Conservation (phyloP, 2,888 invertebrate species). For the Cerastis leucographa region DNA sequence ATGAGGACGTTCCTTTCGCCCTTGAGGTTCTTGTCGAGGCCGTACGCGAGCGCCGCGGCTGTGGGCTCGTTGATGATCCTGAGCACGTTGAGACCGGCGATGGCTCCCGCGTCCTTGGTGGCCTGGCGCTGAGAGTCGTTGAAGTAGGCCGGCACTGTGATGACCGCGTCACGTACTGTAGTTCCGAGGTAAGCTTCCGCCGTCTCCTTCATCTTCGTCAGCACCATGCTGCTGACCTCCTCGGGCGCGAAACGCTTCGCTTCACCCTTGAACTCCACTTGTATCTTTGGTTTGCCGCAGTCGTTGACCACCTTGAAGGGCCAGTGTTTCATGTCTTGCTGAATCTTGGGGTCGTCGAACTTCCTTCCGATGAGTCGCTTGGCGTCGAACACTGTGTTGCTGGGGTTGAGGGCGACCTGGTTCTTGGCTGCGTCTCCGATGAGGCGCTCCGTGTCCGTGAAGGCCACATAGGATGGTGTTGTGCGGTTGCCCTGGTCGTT, state of each 20-base stretch:
- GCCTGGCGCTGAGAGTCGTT: conserved; percentile 94
- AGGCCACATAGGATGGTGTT: conserved; percentile 94
- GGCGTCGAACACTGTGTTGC: conserved; percentile 94
- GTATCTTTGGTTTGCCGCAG: conserved; percentile 92
- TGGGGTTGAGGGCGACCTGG: conserved; percentile 93
- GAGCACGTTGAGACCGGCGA: conserved; percentile 96
- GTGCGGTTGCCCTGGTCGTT: conserved; percentile 93
- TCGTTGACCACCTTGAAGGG: conserved; percentile 94
- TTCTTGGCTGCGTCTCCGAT: conserved; percentile 94
- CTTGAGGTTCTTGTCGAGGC: conserved; percentile 93
- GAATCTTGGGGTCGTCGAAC: conserved; percentile 93
- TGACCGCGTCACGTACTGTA: conserved; percentile 92
- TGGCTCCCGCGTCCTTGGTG: conserved; percentile 96
- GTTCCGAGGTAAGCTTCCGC: conserved; percentile 94
- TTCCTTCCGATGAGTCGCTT: conserved; percentile 95
- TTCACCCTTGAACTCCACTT: conserved; percentile 92
- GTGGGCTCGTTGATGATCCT: conserved; percentile 98
- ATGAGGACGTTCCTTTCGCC: conserved; percentile 94
- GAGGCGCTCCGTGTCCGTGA: conserved; percentile 92
- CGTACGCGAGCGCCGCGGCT: conserved; percentile 96
- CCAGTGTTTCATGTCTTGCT: conserved; percentile 96
- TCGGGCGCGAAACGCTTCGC: conserved; percentile 92
- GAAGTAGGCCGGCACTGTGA: conserved; percentile 96
- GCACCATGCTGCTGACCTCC: conserved; percentile 94
- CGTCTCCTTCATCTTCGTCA: conserved; percentile 95